Percentiles rank a stretch among this genome's conserved stretches.
These are phyloP conservation scores for Adelges cooleyi DNA, from an alignment of 1,140 invertebrate genomes.

Conservation along the genomic window DNA sequence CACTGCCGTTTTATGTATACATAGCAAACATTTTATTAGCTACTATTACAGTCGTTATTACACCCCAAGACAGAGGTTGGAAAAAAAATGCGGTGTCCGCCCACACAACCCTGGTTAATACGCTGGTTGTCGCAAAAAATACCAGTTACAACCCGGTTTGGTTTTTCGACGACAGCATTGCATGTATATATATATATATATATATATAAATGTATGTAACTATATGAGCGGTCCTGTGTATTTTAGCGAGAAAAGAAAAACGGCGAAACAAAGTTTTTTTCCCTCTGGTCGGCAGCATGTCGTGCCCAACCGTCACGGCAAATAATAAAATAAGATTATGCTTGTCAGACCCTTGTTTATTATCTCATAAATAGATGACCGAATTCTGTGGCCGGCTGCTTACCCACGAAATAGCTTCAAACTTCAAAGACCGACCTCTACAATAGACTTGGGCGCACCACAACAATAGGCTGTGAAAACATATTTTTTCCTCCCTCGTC, in stretches of 20 bases:
- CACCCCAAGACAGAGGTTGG: too few species aligned
- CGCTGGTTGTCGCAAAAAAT: too few species aligned
- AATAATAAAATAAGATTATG: slow-evolving; percentile 26
- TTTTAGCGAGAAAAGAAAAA: neutral
- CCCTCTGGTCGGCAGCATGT: too few species aligned
- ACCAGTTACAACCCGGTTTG: too few species aligned
- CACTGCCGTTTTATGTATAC: too few species aligned
- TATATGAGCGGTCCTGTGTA: neutral
- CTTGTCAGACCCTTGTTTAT: slow-evolving; percentile 18
- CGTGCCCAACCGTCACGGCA: neutral
- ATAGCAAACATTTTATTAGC: too few species aligned
- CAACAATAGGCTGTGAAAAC: neutral
- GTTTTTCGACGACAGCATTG: too few species aligned
- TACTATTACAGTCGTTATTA: too few species aligned
- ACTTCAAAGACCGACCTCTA: slow-evolving; percentile 7
- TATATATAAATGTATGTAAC: too few species aligned
- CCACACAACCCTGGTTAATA: too few species aligned
- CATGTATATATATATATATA: too few species aligned
- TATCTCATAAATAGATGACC: slow-evolving; percentile 3
- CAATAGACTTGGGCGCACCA: neutral
- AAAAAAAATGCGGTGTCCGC: too few species aligned
- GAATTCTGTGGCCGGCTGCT: neutral
- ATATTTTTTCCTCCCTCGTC: neutral
- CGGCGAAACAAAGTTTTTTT: slow-evolving; percentile 9
- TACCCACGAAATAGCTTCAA: neutral